These are phyloP conservation scores for Gisinianus flammeolus DNA, from an alignment of 2,888 invertebrate species.

Conservation along the genomic window DNA sequence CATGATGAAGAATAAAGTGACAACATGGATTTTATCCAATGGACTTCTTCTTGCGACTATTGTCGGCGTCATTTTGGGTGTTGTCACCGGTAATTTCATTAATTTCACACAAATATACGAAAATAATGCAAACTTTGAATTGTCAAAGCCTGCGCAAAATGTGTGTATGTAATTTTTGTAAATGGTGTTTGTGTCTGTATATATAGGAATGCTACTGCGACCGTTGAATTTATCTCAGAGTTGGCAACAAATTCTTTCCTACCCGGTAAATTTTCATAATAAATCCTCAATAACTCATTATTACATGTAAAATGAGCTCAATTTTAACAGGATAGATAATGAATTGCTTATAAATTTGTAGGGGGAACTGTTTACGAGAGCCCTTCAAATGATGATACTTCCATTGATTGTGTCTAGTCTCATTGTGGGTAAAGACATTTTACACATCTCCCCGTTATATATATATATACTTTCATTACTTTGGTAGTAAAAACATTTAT, in stretches of 20 bases:
- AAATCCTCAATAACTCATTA: neutral
- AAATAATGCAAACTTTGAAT: too few species aligned
- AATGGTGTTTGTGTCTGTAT: neutral
- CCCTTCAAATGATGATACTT: conserved; percentile 84
- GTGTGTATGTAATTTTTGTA: too few species aligned
- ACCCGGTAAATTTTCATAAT: conserved; percentile 69
- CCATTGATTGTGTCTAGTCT: conserved; percentile 87
- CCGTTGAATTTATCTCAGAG: conserved; percentile 38
- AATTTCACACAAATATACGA: too few species aligned
- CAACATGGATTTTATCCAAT: conserved; percentile 73
- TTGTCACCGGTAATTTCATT: conserved; percentile 69
- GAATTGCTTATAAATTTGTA: too few species aligned
- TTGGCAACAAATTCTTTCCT: conserved; percentile 71
- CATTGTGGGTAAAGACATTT: conserved; percentile 67
- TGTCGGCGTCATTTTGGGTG: conserved; percentile 77
- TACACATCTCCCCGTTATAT: too few species aligned
- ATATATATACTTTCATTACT: too few species aligned
- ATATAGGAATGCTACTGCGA: conserved; percentile 27
- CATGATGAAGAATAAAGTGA: conserved; percentile 8
- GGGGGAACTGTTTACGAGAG: conserved; percentile 87
- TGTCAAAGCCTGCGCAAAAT: too few species aligned
- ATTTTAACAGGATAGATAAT: too few species aligned
- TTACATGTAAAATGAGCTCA: neutral
- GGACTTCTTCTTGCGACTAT: conserved; percentile 79
- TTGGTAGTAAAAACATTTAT: too few species aligned